Conservation (phyloP, 2,797 vertebrate genomes). For the Rachycentron canadum region DNA sequence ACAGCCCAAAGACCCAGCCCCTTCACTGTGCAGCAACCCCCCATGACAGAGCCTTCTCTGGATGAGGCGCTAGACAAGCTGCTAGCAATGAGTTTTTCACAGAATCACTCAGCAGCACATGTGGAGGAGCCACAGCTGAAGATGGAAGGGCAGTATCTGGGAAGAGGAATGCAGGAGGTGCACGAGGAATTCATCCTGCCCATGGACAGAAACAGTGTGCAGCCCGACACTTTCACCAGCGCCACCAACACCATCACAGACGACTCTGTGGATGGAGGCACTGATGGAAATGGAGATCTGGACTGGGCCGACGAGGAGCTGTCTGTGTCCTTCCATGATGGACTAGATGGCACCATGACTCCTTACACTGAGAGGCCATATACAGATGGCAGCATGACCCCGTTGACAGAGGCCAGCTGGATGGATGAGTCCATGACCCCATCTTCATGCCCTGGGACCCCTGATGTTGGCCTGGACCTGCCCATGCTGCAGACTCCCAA, state of each 20-base stretch:
- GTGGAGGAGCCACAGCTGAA: slow-evolving; percentile 36
- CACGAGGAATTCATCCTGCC: slow-evolving; percentile 83
- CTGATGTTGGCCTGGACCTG: slow-evolving; percentile 83
- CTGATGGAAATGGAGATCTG: slow-evolving; percentile 74
- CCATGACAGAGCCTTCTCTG: slow-evolving; percentile 65
- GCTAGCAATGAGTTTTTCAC: slow-evolving; percentile 80
- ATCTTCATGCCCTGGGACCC: slow-evolving; percentile 78
- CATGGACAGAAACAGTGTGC: slow-evolving; percentile 81
- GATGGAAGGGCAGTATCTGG: slow-evolving; percentile 35
- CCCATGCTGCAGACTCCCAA: slow-evolving; percentile 79
- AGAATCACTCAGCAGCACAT: slow-evolving; percentile 14
- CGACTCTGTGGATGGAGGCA: slow-evolving; percentile 72
- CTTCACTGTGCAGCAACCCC: slow-evolving; percentile 29
- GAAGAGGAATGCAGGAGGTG: slow-evolving; percentile 69
- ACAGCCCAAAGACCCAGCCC: slow-evolving; percentile 40
- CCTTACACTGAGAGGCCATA: slow-evolving; percentile 84
- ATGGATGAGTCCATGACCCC: slow-evolving; percentile 87
- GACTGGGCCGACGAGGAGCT: slow-evolving; percentile 87
- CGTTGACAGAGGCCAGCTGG: slow-evolving; percentile 87
- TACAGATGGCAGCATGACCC: slow-evolving; percentile 86
- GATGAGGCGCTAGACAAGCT: slow-evolving; percentile 85
- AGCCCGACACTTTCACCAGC: slow-evolving; percentile 84
- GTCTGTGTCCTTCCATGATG: slow-evolving; percentile 81
- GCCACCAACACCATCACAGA: slow-evolving; percentile 75
- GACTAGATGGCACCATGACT: slow-evolving; percentile 83